Percentiles rank a stretch among this genome's conserved stretches.
phyloP scores from a whole-genome alignment of 2,888 invertebrate genomes.

The Salpingus planirostris region DNA sequence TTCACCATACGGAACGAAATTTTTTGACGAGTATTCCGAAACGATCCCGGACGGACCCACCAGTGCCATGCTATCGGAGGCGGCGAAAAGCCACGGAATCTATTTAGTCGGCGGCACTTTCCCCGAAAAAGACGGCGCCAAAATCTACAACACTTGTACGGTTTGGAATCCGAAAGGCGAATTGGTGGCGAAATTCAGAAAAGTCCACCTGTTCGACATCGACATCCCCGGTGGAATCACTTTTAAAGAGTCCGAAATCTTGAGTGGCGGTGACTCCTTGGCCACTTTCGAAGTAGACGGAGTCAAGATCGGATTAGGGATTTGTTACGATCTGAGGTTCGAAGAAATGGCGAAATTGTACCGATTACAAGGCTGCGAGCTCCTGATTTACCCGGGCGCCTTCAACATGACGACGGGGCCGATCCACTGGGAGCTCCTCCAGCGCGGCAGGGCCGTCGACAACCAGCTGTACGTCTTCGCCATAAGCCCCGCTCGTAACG shows the following conservation, averaged over 20 bases:
- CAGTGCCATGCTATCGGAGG: conserved; percentile 56
- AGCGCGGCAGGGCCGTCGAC: conserved; percentile 74
- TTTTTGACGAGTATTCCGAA: conserved; percentile 73
- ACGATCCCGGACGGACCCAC: conserved; percentile 72
- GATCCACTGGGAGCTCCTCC: conserved; percentile 83
- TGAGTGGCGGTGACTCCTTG: conserved; percentile 66
- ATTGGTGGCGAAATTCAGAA: conserved; percentile 72
- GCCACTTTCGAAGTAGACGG: conserved; percentile 62
- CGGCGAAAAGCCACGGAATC: conserved; percentile 67
- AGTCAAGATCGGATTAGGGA: conserved; percentile 78
- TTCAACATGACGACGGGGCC: conserved; percentile 97
- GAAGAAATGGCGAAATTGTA: conserved; percentile 76
- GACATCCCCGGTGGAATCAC: conserved; percentile 88
- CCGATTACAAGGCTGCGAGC: conserved; percentile 63
- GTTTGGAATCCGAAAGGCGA: conserved; percentile 74
- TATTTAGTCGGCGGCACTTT: conserved; percentile 86
- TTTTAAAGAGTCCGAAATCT: conserved; percentile 83
- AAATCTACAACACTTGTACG: conserved; percentile 78
- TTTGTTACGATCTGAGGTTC: conserved; percentile 93
- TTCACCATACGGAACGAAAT: conserved; percentile 82
- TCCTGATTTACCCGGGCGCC: conserved; percentile 87
- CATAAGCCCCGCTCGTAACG: conserved; percentile 74
- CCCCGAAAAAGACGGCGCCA: conserved; percentile 60
- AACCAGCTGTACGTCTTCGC: conserved; percentile 83
- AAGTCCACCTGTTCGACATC: conserved; percentile 93